Evolutionary conservation across 1,140 invertebrate genomes (phyloP).

Genomic region (Phocides pigmalion): DNA sequence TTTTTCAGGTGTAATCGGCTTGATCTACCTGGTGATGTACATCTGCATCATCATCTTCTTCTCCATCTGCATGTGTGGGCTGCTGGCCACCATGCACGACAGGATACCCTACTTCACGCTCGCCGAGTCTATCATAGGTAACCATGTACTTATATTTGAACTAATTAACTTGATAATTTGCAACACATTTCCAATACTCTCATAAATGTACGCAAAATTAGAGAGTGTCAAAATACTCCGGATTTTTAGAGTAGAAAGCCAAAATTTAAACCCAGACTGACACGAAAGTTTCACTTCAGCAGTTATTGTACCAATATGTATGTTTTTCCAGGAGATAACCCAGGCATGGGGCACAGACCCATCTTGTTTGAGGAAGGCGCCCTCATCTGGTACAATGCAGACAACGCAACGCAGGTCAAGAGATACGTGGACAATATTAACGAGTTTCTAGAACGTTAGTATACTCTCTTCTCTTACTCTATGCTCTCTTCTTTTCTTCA

Average conservation of each 20-base stretch:
- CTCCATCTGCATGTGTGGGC: slow-evolving; percentile 92
- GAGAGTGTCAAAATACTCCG: too few relatives aligned
- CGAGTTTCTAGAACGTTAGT: slow-evolving; percentile 89
- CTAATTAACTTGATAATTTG: too few relatives aligned
- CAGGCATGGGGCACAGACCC: slow-evolving; percentile 95
- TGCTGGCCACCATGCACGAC: slow-evolving; percentile 90
- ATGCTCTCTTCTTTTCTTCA: too few relatives aligned
- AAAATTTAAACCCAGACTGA: too few relatives aligned
- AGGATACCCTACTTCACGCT: slow-evolving; percentile 90
- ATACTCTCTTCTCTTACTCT: too few relatives aligned
- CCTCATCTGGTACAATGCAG: slow-evolving; percentile 91
- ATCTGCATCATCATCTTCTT: slow-evolving; percentile 87
- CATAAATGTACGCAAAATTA: too few relatives aligned
- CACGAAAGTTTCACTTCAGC: too few relatives aligned
- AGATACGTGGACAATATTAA: slow-evolving; percentile 89
- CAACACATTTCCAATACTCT: too few relatives aligned
- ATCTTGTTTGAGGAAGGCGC: slow-evolving; percentile 92
- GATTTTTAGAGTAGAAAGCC: too few relatives aligned
- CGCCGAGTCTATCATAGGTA: slow-evolving; percentile 92
- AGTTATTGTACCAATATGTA: too few relatives aligned
- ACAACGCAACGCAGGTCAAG: slow-evolving; percentile 86
- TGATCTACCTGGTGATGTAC: slow-evolving; percentile 80
- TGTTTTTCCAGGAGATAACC: slow-evolving; percentile 86
- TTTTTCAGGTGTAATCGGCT: slow-evolving; percentile 75
- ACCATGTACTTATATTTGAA: slow-evolving; percentile 16